Evolutionary conservation across 2,113 vertebrate genomes (phyloP).

Genomic region (Pseudopipra pipra): DNA sequence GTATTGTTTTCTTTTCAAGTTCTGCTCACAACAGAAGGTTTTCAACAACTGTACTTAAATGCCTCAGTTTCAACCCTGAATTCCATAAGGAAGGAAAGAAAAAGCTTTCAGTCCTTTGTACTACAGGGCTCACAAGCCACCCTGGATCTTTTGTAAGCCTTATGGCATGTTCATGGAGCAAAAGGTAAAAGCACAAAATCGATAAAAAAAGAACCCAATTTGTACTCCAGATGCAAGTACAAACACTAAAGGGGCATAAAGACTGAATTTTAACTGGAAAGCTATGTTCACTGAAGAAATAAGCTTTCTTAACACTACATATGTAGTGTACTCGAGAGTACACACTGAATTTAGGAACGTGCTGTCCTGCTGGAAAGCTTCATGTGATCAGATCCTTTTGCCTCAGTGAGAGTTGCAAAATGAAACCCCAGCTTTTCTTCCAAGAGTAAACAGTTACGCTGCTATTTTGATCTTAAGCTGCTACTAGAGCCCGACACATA

Average conservation of each 20-base stretch:
- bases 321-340: neutral
- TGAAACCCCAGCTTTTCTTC: slow-evolving; percentile 16
- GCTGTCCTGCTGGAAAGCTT: slow-evolving; percentile 41
- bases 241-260: slow-evolving; percentile 26
- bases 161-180: neutral
- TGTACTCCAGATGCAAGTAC: slow-evolving; percentile 19
- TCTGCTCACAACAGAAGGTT: slow-evolving; percentile 58
- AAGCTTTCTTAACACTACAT: slow-evolving; percentile 7
- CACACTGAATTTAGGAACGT: neutral
- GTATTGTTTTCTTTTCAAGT: slow-evolving; percentile 54
- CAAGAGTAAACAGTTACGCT: slow-evolving; percentile 34
- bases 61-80: neutral
- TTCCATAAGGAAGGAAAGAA: neutral
- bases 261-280: slow-evolving; percentile 52
- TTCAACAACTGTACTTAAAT: slow-evolving; percentile 61
- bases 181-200: neutral
- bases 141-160: slow-evolving; percentile 1
- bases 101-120: slow-evolving; percentile 7
- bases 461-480: slow-evolving; percentile 34
- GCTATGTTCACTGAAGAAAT: slow-evolving; percentile 38
- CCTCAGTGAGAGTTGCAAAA: slow-evolving; percentile 17
- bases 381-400: slow-evolving; percentile 34
- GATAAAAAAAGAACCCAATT: neutral
- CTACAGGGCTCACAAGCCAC: neutral
- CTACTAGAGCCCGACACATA: neutral